phyloP scores from a whole-genome alignment of 2,113 vertebrate species.

The Nannobrachium achirus region DNA sequence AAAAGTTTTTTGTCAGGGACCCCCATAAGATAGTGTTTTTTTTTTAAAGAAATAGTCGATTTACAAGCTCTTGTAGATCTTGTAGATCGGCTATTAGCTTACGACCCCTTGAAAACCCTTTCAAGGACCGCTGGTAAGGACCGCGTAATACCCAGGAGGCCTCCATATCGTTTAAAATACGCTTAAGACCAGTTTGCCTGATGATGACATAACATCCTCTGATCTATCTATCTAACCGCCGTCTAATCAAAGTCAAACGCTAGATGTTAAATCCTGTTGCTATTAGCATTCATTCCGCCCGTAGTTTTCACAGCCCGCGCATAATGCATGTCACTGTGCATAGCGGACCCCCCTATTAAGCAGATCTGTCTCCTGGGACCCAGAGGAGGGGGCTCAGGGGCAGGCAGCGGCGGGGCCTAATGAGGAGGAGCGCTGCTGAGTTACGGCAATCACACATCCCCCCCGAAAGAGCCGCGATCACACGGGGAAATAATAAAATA shows the following conservation, averaged over 20 bases:
- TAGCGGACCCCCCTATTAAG: slow-evolving; percentile 57
- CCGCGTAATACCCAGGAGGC: no score
- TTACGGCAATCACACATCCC: slow-evolving; percentile 79
- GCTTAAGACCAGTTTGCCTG: not conserved
- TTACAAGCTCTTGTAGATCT: no score
- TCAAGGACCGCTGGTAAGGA: no score
- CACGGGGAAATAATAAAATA: slow-evolving; percentile 76
- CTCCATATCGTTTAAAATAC: not conserved
- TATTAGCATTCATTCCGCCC: slow-evolving; percentile 11
- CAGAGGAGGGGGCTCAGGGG: slow-evolving; percentile 71
- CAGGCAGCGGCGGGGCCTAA: slow-evolving; percentile 59
- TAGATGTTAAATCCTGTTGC: slow-evolving; percentile 1
- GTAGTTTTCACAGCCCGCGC: slow-evolving; percentile 14
- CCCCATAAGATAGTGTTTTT: no score
- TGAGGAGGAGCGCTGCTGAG: slow-evolving; percentile 77
- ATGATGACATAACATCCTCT: no score
- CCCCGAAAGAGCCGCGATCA: slow-evolving; percentile 72
- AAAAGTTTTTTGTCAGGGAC: not conserved
- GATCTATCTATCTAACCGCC: not conserved
- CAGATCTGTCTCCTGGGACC: slow-evolving; percentile 79
- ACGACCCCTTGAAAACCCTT: no score
- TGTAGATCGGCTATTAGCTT: no score
- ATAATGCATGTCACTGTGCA: slow-evolving; percentile 45
- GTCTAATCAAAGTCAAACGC: not conserved
- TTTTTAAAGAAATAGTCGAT: no score